Conservation (phyloP, 2,888 invertebrate genomes). For the Caenorhabditis angaria region DNA sequence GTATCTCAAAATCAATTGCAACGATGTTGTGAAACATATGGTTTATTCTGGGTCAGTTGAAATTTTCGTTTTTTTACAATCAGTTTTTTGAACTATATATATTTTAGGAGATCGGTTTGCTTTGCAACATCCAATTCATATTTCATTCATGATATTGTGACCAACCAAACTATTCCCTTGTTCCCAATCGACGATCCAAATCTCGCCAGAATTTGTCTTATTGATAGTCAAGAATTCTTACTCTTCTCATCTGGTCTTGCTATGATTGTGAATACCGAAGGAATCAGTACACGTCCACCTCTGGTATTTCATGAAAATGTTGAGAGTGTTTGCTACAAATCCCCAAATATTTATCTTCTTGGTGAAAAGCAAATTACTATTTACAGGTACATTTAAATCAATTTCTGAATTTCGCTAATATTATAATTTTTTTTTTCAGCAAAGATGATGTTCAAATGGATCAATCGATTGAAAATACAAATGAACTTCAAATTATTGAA, state of each 20-base stretch:
- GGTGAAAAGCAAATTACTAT: neutral
- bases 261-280: conserved; percentile 76
- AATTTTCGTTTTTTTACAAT: neutral
- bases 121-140: neutral
- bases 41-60: neutral
- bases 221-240: conserved; percentile 75
- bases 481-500: neutral
- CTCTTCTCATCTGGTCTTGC: conserved; percentile 76
- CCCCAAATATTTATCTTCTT: conserved; percentile 7
- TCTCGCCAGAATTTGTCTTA: neutral
- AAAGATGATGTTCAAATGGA: conserved; percentile 3
- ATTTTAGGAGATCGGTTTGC: conserved; percentile 11
- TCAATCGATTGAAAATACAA: neutral
- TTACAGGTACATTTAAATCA: neutral
- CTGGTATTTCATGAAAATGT: conserved; percentile 74
- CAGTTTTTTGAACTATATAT: neutral
- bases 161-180: neutral
- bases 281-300: conserved; percentile 76
- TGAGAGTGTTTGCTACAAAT: neutral
- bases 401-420: neutral
- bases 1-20: neutral
- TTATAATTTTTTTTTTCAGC: neutral
- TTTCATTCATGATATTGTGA: neutral
- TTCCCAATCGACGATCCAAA: conserved; percentile 15
- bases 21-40: neutral